Evolutionary conservation across 2,888 invertebrate species (phyloP), one percentile per base, ranked within the genome.

Genomic region (Plemyria rubiginata): DNA sequence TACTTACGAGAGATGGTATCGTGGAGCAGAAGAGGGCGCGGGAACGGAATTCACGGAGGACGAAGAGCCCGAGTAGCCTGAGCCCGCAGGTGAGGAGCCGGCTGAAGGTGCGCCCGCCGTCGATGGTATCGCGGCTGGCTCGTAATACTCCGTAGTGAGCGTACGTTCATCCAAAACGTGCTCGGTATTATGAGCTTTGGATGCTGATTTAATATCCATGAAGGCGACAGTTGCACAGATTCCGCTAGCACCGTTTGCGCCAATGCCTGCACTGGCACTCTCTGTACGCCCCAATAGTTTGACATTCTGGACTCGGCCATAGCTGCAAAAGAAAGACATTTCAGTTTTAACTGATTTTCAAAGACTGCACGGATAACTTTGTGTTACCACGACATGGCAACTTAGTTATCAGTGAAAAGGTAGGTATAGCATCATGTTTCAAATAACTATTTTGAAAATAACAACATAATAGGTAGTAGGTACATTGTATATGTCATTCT

Each of bases 261-360:
- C 91, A 81, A 93, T 89, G 84, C 84, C 90, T 85, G 89, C 83
- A 90, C 82, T 88, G 87, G 90, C 87, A 88, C 85, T 92, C 85
- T 93, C 94, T 85, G 87, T 88, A 90, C 92, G 89, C 88, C 96
- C 95, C 95, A 98, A 95, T 93, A 98, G 94, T 94, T 97, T 98
- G 94, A 98, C 97, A 95, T 97, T 98, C 94, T 98, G 98, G 94
- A 98, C 98, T 94, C 97, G 97, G 94, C 98, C 98, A 97, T 98
- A 98, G 94, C 98, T 98, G 94, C 61, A 94, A 94, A 81, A 81
- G 76, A 81, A 65, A 56, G 32, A 15, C 43, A 54, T 49, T 1
- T 54, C 22, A 64, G n/a, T 22, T 48, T 15, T 22, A 22, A 22
- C 22, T 22, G 3, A 22, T 22, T 22, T 22, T 22, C 22, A 22